Base-by-base conservation (phyloP, 2,888 invertebrate species). In the Bugula neritina region DNA sequence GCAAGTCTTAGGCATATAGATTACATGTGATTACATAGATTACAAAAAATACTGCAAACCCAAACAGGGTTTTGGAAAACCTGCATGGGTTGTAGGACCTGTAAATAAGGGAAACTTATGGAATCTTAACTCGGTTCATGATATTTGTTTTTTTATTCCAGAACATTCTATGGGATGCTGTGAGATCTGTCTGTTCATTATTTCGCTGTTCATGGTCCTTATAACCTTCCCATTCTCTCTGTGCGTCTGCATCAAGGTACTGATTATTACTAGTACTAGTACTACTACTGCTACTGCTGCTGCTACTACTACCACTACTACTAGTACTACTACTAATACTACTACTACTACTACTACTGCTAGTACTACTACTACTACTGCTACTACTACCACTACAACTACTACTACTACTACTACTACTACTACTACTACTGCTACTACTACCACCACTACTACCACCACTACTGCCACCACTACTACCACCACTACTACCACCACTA, bases 211-310 rank as follows among this genome's bases (percentile, higher is more conserved):
- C 1, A 82, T 95, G 52, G 92, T 95, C 52, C 83, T 90, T 27
- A 77, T 92, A 54, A 94, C 95, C 0, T 90, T 95, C 89, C 95
- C 95, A 0, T 92, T 96, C 80, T 94, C 94, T 0, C 87, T 96
- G 2, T 90, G 94, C 83, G 88, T 95, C 73, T 94, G 94, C 84
- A 93, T 95, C 83, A 95, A 95, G 91, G 94, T 94, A 17, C n/a
- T n/a, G n/a, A 52, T 21, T 21, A 52, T 21, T 21, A 52, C 52
- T 21, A 52, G 10, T 21, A 52, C 52, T 21, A 52, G 10, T 21
- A 52, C 52, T 21, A 52, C 52, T 21, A 52, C 52, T 21, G 21
- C 52, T 21, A 52, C 52, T 21, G 21, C 52, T 21, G 21, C 52
- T 21, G 21, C 52, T 21, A 52, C 52, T 21, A 52, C 52, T 21